Base-by-base conservation (phyloP, 2,113 vertebrate genomes). In the Sporophila hypoxantha region DNA sequence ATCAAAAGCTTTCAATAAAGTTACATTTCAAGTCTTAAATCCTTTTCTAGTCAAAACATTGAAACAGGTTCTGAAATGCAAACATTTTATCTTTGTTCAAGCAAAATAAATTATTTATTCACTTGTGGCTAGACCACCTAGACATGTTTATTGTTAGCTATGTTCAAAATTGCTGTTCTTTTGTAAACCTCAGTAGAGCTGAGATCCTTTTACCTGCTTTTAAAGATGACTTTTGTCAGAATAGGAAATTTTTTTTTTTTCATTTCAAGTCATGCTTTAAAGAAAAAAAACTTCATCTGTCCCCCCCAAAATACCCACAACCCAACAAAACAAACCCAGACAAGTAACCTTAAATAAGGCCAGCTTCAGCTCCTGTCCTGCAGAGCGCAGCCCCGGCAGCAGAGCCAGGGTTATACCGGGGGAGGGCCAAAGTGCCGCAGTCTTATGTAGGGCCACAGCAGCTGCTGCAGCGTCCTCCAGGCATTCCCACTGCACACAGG, bases 381-480 rank as follows among this genome's bases (percentile, higher is more conserved):
- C 52, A 36, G 53, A 20, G 42, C 18, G 4, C 5, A 55, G 53
- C 53, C 53, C 53, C 6, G 20, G 5, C 42, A 30, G 47, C 44
- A 15, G 49, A 57, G 25, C 56, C n/a, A 29, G 12, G 20, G 53
- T 94, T 91, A 99, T 71, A 98, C 96, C 0, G 98, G 98, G 0
- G 98, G 98, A 17, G 98, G 98, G 4, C 97, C 98, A 0, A 98
- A 95, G 95, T 99, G 98, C 34, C 90, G 97, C 17, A 99, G 98
- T 83, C 97, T 96, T 6, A 97, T 94, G 57, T 98, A 98, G 17
- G 98, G 98, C 99, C 98, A 99, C 87, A 99, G 87, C 80, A 99
- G 95, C 88, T 99, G 98, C 96, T 99, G 98, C 44, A 99, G 96
- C 32, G 98, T 97, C 68, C 95, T 96, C 98, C 99, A 99, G 52